A percentile compares a stretch with the other conserved stretches of the same genome.
These are phyloP conservation scores for Caiman crocodilus DNA, from an alignment of 2,797 vertebrate species.

Conservation along the genomic window DNA sequence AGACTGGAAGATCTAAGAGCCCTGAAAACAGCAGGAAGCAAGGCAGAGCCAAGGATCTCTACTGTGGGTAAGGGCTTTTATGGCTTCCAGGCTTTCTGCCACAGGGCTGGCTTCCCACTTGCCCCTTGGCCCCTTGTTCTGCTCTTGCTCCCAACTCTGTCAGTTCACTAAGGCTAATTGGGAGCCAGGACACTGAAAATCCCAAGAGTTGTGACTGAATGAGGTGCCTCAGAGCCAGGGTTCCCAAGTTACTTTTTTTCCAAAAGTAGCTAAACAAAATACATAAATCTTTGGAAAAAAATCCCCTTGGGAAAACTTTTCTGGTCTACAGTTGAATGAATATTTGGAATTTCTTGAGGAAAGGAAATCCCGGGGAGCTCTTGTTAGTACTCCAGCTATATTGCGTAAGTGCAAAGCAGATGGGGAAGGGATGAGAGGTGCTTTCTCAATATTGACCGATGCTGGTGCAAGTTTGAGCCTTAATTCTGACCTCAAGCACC, in stretches of 20 bases:
- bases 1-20: too few relatives aligned
- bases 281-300: background rate
- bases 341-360: background rate
- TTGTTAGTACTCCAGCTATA: rapidly evolving
- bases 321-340: rapidly evolving
- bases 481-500: background rate
- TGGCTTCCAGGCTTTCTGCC: too few relatives aligned
- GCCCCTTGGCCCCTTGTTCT: too few relatives aligned
- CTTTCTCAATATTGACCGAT: background rate
- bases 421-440: background rate
- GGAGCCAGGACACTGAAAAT: too few relatives aligned
- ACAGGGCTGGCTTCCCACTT: too few relatives aligned
- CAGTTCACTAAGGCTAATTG: too few relatives aligned
- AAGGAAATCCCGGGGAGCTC: background rate
- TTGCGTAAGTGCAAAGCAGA: rapidly evolving
- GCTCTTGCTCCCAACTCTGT: too few relatives aligned
- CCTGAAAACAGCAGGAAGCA: too few relatives aligned
- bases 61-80: too few relatives aligned
- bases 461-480: background rate
- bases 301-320: background rate
- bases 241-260: background rate
- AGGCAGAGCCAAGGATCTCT: too few relatives aligned
- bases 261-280: rapidly evolving
- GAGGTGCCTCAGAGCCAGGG: background rate
- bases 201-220: background rate